These are phyloP conservation scores for Pogona vitticeps DNA, from an alignment of 2,113 vertebrate species.

Conservation along the genomic window DNA sequence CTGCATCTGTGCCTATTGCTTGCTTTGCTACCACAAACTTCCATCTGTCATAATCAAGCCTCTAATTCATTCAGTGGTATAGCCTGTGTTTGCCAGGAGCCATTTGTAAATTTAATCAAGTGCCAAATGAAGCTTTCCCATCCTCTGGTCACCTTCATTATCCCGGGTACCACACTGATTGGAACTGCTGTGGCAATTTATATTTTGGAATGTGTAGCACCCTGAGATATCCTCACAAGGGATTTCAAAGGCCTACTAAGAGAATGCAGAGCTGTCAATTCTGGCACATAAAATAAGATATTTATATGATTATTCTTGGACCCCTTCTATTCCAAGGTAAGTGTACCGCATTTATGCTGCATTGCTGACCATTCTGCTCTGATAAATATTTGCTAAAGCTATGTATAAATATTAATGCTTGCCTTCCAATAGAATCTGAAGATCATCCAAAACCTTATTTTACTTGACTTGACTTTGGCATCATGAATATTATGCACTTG, in stretches of 20 bases:
- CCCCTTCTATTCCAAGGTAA: not conserved
- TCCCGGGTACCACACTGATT: not conserved
- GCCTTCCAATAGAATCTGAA: conserved; percentile 32
- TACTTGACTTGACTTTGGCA: not conserved
- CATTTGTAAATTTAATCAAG: not conserved
- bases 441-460: not conserved
- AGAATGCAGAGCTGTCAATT: not conserved
- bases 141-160: not conserved
- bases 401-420: conserved; percentile 14
- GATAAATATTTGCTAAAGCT: conserved; percentile 16
- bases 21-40: not conserved
- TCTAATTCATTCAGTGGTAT: not conserved
- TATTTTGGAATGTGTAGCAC: not conserved
- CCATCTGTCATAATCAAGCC: not conserved
- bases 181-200: not conserved
- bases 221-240: not conserved
- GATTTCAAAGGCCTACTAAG: not conserved
- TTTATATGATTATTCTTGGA: not conserved
- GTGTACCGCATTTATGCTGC: not conserved
- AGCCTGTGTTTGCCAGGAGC: not conserved
- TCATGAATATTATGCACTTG: not conserved
- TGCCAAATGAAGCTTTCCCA: not conserved
- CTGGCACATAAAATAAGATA: not conserved
- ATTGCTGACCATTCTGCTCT: not conserved
- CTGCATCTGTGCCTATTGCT: not conserved